Evolutionary conservation across 2,888 invertebrate genomes (phyloP), one percentile per base, ranked within the genome.

Genomic region (Nesidiocoris tenuis): DNA sequence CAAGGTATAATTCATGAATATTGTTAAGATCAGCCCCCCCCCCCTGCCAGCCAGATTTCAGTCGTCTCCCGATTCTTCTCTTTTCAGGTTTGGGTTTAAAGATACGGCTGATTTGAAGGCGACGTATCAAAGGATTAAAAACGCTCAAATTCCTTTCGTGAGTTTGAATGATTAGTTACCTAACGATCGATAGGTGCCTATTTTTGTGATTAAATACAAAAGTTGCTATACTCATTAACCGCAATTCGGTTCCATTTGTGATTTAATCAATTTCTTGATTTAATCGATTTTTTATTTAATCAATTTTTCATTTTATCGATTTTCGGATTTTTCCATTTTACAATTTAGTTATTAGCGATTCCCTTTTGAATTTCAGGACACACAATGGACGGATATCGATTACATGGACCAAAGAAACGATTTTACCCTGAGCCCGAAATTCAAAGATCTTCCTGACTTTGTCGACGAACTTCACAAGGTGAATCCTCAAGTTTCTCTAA

Each of bases 371-470:
- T 12, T 65, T 17, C 25, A 90, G 91, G 92, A 92, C 80, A 89
- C 90, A 0, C 92, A 93, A 82, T 94, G 93, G 91, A 92, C 92
- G 81, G 94, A 94, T 83, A 87, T 94, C 78, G 94, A 94, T 84
- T 93, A 93, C 82, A 94, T 94, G 94, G 85, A 88, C 22, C 85
- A 88, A 67, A 87, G 87, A 77, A 92, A 93, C 82, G 93, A 93
- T 82, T 95, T 95, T 82, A 93, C 93, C 0, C 89, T 90, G 81
- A 88, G 78, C 61, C 77, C 79, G 7, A 54, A 56, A 23, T 93
- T 86, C 82, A 85, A 85, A 61, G 89, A 87, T 1, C 83, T 93
- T 55, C 90, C 91, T 0, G 83, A 87, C n/a, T 93, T 92, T 80
- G 88, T 93, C 0, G 83, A 89, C 7, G 86, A 89, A 66, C 78